Conservation (phyloP, 1,140 invertebrate species). For the Camponotus vicinus region DNA sequence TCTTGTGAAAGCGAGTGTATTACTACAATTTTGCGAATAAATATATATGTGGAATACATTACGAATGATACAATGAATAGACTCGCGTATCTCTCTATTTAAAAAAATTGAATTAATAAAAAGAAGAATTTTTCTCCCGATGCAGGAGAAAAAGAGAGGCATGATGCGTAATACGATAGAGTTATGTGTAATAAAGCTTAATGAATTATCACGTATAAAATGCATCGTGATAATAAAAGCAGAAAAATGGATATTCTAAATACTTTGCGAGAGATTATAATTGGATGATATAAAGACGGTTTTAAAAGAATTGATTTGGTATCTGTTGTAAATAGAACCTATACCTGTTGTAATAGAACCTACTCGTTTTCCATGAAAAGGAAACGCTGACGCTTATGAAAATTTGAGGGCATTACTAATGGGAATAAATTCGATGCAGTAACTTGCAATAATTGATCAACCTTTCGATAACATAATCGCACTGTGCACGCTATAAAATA, state of each 20-base stretch:
- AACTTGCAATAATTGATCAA: conserved; percentile 9
- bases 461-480: not conserved
- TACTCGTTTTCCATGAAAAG: not conserved
- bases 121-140: not conserved
- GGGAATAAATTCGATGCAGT: not conserved
- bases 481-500: not conserved
- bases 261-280: not conserved
- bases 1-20: not conserved
- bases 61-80: not conserved
- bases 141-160: not conserved
- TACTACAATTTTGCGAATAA: not conserved
- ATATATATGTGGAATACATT: not conserved
- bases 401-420: not conserved
- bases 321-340: not conserved
- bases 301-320: not conserved
- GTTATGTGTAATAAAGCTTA: not conserved
- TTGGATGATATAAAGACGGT: not conserved
- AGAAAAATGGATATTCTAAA: not conserved
- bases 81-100: not conserved
- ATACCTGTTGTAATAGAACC: not conserved
- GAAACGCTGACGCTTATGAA: not conserved
- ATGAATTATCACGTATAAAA: not conserved
- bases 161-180: not conserved
- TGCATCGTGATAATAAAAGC: not conserved
- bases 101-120: conserved; percentile 2